Base-by-base conservation (phyloP, 2,113 vertebrate genomes). In the Leptodactylus fuscus region DNA sequence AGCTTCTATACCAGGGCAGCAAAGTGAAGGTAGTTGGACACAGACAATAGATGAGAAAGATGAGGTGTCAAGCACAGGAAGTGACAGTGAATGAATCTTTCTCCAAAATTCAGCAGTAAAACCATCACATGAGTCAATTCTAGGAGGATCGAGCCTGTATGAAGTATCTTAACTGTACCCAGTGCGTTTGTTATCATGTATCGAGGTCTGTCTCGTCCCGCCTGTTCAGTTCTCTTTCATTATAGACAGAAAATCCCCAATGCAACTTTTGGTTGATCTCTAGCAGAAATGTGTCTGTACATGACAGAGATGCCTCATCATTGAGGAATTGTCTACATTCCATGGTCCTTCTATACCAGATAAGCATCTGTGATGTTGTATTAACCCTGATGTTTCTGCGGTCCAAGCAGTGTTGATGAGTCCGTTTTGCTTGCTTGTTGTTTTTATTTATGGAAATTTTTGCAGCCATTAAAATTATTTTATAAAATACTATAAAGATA, bases 271-370 rank as follows among this genome's bases (percentile, higher is more conserved):
- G n/a, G 29, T 11, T 82, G 65, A 70, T 51, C 62, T 4, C 27
- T 48, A 9, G 69, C 15, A 83, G 69, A 60, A 83, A 83, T 83
- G 70, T 83, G 81, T 60, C 70, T 75, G 81, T 74, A 83, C 81
- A 75, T 46, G 81, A 83, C 38, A 75, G 51, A n/a, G 70, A 75
- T 83, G 69, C 51, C 46, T 83, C 81, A 75, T 74, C 81, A 32
- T 20, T 3, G 27, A 44, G 81, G 70, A 41, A 60, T 44, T 24
- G 34, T 60, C 70, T 83, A 49, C 81, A 83, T 83, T 83, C 81
- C 81, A 74, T 60, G 58, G 51, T 16, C 81, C 22, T 74, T 41
- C 36, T 83, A 48, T 77, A 34, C 48, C 32, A 4, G 81, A 74
- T 83, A 60, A 74, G 70, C 38, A 83, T 83, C 81, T 60, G 32